Conservation (phyloP, 2,113 vertebrate genomes). For the Clarias macrocephalus region DNA sequence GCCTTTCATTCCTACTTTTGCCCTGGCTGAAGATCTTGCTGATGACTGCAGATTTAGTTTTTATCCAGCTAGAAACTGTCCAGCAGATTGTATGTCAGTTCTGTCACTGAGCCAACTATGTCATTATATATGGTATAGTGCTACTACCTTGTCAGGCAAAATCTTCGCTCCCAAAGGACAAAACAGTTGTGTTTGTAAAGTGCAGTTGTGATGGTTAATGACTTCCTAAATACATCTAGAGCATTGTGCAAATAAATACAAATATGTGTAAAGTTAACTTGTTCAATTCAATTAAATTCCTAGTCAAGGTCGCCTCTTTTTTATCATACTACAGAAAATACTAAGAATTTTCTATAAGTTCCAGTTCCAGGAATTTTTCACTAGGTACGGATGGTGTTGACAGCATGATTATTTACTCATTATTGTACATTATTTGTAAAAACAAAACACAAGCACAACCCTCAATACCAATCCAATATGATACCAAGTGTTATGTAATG, state of each 20-base stretch:
- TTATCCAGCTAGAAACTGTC: not conserved
- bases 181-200: not conserved
- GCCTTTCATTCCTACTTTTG: constrained; percentile 14
- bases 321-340: no score
- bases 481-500: not conserved
- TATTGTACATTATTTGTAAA: not conserved
- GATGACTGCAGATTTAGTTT: not conserved
- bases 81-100: not conserved
- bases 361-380: not conserved
- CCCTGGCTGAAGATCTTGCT: constrained; percentile 1
- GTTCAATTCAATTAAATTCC: not conserved
- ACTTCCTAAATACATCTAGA: not conserved
- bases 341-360: not conserved
- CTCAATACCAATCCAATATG: not conserved
- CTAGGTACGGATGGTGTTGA: not conserved
- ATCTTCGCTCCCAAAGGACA: not conserved
- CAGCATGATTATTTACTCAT: not conserved
- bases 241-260: no score
- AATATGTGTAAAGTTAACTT: not conserved
- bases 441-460: not conserved
- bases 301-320: no score
- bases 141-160: not conserved
- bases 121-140: not conserved
- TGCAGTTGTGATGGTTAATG: not conserved
- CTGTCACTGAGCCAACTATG: not conserved